Percentiles rank a stretch among this genome's conserved stretches.
These are phyloP conservation scores for Lithosia quadra DNA, from an alignment of 2,888 invertebrate genomes.

Conservation along the genomic window DNA sequence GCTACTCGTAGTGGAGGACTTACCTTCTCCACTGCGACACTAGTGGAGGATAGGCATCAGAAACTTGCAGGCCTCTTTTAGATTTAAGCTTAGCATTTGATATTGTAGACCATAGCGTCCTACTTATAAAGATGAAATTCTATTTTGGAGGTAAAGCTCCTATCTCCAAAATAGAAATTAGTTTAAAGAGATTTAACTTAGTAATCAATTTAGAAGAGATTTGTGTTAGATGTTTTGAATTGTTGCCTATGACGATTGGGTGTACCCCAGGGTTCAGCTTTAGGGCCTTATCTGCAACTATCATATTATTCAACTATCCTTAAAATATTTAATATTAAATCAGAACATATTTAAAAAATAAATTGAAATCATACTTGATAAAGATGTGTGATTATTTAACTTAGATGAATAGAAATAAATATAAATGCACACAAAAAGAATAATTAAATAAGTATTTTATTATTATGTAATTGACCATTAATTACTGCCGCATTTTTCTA, in stretches of 20 bases:
- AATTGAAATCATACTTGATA: background rate
- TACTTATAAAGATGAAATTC: background rate
- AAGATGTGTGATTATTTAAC: background rate
- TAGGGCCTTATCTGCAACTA: background rate
- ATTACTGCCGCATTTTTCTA: background rate
- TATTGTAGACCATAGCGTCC: background rate
- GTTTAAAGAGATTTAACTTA: background rate
- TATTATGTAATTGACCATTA: background rate
- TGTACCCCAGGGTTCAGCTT: background rate
- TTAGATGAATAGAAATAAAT: background rate
- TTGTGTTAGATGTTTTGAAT: background rate
- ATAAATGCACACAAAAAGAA: background rate
- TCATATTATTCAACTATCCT: background rate
- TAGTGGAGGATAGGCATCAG: no score
- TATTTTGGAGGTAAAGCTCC: background rate
- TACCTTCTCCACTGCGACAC: no score
- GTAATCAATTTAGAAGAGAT: no score
- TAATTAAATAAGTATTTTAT: background rate
- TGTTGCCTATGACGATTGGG: background rate
- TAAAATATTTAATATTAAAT: background rate
- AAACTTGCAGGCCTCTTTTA: no score
- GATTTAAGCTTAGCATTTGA: background rate
- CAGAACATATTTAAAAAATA: background rate
- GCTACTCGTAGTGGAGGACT: no score
- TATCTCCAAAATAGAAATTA: background rate